phyloP scores from a whole-genome alignment of 1,140 invertebrate genomes.

The Anthonomus grandis region DNA sequence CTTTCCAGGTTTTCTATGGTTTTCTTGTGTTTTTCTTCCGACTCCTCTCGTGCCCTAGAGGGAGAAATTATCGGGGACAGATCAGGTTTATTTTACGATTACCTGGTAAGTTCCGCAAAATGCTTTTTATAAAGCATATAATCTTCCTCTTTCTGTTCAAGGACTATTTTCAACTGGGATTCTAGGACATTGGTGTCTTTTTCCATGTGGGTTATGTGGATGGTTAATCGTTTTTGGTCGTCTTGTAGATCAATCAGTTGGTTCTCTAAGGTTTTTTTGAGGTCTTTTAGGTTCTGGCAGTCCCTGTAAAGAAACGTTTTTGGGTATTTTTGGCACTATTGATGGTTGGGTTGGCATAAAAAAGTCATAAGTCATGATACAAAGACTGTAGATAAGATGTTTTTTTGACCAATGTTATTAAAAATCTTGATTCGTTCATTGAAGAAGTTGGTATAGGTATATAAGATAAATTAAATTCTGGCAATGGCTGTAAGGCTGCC shows the following conservation, averaged over 20 bases:
- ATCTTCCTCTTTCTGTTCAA: constrained; percentile 27
- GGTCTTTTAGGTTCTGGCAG: not conserved
- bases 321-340: not conserved
- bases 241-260: constrained; percentile 17
- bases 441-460: no score
- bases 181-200: constrained; percentile 7
- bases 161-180: constrained; percentile 18
- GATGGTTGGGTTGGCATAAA: no score
- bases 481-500: no score
- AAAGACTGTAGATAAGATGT: no score
- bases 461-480: no score
- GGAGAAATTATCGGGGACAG: not conserved
- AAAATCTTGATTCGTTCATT: no score
- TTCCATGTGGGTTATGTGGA: not conserved
- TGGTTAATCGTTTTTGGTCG: not conserved
- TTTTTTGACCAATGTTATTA: no score
- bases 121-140: constrained; percentile 27
- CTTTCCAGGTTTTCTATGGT: constrained; percentile 3
- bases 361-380: no score
- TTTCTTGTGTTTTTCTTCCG: constrained; percentile 10
- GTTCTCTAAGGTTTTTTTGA: constrained; percentile 11
- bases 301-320: constrained; percentile 3
- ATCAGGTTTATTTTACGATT: not conserved
- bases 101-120: constrained; percentile 15
- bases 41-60: constrained; percentile 10